Evolutionary conservation across 1,140 invertebrate species (phyloP), one percentile per base, ranked within the genome.

Genomic region (Drosophila aff.): DNA sequence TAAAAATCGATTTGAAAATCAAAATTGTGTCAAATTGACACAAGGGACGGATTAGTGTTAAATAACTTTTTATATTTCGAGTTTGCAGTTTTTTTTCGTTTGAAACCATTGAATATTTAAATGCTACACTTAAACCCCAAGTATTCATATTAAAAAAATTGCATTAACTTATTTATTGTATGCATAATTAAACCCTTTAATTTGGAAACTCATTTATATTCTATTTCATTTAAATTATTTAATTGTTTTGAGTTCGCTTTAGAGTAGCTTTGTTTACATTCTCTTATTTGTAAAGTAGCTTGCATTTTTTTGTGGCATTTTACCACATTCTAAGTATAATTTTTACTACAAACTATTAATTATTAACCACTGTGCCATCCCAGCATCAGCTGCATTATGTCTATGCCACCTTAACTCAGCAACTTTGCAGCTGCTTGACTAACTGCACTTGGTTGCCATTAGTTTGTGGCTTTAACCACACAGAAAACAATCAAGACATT

Each of bases 381-480:
- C 21, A 36, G 36, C 59, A 38, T 55, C 52, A 74, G 55, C 63
- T 77, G 64, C 64, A 76, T 52, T 57, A 33, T 77, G 61, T 67
- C 50, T 43, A 28, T 71, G 58, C 38, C 41, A 60, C 55, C 58
- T 79, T 82, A 86, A 84, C 60, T 86, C 79, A 73, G 82, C 83
- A 82, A 79, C 59, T 87, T 86, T 86, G 82, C 79, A 76, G 83
- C 76, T 76, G 80, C 60, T 57, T 76, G 78, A 47, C 55, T 86
- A 86, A 86, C 82, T 86, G 82, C 82, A 86, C 82, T 79, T 86
- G 68, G 82, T 62, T 55, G 82, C 82, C 81, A 81, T 85, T 85
- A 78, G 81, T 81, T 66, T 75, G 41, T 46, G 59, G 50, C 68
- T 76, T 64, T 41, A 69, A 68, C 36, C 38, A 11, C 31, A 55